A percentile compares a stretch with the other conserved stretches of the same genome.
Evolutionary conservation across 2,797 vertebrate species (phyloP).

Genomic region (Scomberomorus guttatus): DNA sequence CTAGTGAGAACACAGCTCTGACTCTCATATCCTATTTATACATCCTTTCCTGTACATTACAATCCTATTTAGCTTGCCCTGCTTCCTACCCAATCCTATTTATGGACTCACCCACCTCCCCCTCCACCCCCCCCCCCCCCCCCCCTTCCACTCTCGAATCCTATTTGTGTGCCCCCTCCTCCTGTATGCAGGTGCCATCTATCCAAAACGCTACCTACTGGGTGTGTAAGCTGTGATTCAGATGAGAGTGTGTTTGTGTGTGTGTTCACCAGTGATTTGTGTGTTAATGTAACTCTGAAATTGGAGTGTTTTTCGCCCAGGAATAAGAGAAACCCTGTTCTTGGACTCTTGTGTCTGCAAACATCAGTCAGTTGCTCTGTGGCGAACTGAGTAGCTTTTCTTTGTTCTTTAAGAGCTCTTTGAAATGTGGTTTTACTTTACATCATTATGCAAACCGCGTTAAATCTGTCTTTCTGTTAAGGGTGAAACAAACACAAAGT

Average conservation of each 20-base stretch:
- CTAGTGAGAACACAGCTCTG: constrained; percentile 81
- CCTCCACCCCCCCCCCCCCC: constrained; percentile 45
- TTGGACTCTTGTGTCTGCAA: constrained; percentile 54
- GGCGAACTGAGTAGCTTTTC: constrained; percentile 36
- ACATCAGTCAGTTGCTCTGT: constrained; percentile 60
- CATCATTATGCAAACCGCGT: constrained; percentile 32
- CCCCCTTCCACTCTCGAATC: constrained; percentile 72
- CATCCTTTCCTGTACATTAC: constrained; percentile 83
- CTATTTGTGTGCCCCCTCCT: constrained; percentile 83
- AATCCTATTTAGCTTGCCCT: constrained; percentile 83
- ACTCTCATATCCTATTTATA: constrained; percentile 85
- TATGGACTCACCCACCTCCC: constrained; percentile 72
- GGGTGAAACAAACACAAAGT: constrained; percentile 31
- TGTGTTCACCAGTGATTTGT: constrained; percentile 64
- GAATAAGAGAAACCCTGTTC: constrained; percentile 64
- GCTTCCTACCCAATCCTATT: constrained; percentile 84
- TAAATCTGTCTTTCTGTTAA: constrained; percentile 32
- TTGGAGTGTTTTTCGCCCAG: constrained; percentile 73
- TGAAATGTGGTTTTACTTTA: constrained; percentile 21
- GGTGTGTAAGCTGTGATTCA: constrained; percentile 68
- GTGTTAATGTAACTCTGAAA: constrained; percentile 78
- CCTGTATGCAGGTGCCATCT: constrained; percentile 82
- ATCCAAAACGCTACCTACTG: constrained; percentile 76
- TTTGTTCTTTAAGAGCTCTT: constrained; percentile 18
- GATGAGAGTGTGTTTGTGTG: constrained; percentile 42